phyloP scores from a whole-genome alignment of 1,140 invertebrate species.

The Drosophila chauvacae region DNA sequence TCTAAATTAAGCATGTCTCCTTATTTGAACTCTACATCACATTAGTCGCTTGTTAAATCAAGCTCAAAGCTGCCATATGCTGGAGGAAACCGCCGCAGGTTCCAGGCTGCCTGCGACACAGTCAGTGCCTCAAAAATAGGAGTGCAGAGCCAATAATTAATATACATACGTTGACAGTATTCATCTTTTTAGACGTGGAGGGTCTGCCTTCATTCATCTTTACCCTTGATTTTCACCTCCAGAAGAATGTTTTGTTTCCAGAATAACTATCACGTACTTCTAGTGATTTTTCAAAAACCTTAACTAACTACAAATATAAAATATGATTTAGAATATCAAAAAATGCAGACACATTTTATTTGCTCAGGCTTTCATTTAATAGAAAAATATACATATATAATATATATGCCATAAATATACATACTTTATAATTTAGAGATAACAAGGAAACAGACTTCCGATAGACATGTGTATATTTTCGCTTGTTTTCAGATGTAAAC shows the following conservation, averaged over 20 bases:
- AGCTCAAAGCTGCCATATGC: too few species aligned
- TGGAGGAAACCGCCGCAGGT: too few species aligned
- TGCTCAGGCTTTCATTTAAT: conserved; percentile 68
- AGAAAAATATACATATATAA: conserved; percentile 74
- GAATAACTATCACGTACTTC: not conserved
- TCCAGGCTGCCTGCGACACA: not conserved
- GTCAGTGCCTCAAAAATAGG: too few species aligned
- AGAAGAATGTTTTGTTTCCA: not conserved
- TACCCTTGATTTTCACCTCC: too few species aligned
- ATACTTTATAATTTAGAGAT: conserved; percentile 56
- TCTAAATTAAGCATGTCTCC: too few species aligned
- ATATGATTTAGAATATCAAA: not conserved
- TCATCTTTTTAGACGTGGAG: too few species aligned
- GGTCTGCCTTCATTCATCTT: too few species aligned
- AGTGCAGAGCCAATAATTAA: too few species aligned
- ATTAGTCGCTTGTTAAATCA: not conserved
- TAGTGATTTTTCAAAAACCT: not conserved
- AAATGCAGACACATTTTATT: conserved; percentile 12
- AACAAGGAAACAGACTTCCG: conserved; percentile 62
- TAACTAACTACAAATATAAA: not conserved
- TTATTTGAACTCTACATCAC: not conserved
- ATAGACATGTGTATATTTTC: conserved; percentile 36
- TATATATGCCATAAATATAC: conserved; percentile 56
- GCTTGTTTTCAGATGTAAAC: conserved; percentile 47
- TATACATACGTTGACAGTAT: too few species aligned